Evolutionary conservation across 2,113 vertebrate genomes (phyloP), one percentile per base, ranked within the genome.

Genomic region (Otolemur garnettii): DNA sequence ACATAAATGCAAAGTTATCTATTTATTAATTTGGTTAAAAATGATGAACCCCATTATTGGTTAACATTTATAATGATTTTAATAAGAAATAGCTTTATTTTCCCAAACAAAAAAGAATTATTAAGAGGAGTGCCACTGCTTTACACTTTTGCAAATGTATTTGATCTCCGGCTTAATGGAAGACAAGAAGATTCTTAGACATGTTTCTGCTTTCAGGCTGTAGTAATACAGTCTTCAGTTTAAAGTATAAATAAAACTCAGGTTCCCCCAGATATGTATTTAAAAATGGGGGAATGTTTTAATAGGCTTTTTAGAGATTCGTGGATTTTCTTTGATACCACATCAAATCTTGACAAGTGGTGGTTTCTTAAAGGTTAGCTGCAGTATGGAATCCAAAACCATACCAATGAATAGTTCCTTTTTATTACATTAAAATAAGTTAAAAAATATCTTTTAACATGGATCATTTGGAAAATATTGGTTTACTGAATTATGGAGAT

Each of bases 291-390:
- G 53, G 50, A 89, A 0, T 21, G 55, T 78, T 90, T 82, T 72
- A 59, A 59, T 30, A 88, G 62, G 2, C 15, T 72, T 94, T 78
- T 62, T 38, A 78, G 30, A 84, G 66, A 85, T 81, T 22, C 80
- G 59, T 84, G 24, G 24, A 62, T 71, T 26, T 19, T 35, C 38
- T 55, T 75, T 28, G 35, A 75, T 24, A 79, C 21, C 13, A 57
- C 11, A 84, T 5, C 55, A 35, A 69, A 71, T 18, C 9, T 66
- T 81, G 42, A 85, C 78, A 83, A 75, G 38, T 19, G n/a, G 35
- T n/a, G 21, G 22, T 80, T 95, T 68, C 57, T 60, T 90, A 92
- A 74, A 57, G 28, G 22, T 94, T 62, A n/a, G 42, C 57, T 81
- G 14, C 22, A 83, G 7, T 79, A n/a, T 55, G 15, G 28, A 84